These are phyloP conservation scores for Drosophila nasuta DNA, from an alignment of 1,140 invertebrate species.

Conservation along the genomic window DNA sequence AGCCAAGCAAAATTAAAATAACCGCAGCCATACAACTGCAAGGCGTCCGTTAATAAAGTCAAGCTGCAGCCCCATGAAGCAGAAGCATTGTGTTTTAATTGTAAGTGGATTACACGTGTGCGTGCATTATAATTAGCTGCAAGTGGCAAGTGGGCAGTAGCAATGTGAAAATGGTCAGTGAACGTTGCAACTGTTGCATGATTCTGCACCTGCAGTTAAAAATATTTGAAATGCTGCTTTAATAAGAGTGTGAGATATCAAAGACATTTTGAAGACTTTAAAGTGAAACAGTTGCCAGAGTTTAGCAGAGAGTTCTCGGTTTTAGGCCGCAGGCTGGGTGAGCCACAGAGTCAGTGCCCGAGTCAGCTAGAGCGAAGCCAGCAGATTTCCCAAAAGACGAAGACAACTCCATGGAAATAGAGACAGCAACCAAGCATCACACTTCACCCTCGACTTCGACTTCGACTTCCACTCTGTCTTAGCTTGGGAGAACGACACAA, in stretches of 20 bases:
- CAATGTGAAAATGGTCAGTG: no score
- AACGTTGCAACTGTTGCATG: slow-evolving; percentile 19
- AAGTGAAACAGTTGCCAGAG: slow-evolving; percentile 71
- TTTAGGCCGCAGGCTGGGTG: slow-evolving; percentile 43
- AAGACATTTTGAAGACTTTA: slow-evolving; percentile 74
- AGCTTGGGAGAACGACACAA: slow-evolving; percentile 20
- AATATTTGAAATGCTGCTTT: background rate
- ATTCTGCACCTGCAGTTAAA: background rate
- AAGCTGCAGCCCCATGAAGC: background rate
- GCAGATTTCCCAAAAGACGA: slow-evolving; percentile 77
- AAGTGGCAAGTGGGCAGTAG: background rate
- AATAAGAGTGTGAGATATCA: background rate
- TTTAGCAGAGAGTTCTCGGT: slow-evolving; percentile 12
- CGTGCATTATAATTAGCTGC: slow-evolving; percentile 30
- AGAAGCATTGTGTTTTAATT: slow-evolving; percentile 15
- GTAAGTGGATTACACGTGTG: slow-evolving; percentile 41
- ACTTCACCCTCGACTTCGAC: background rate
- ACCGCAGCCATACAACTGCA: slow-evolving; percentile 14
- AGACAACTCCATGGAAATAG: slow-evolving; percentile 55
- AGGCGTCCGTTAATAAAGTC: slow-evolving; percentile 29
- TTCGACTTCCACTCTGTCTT: background rate
- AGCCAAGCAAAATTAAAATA: slow-evolving; percentile 30
- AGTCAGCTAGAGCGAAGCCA: slow-evolving; percentile 26
- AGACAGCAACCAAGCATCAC: slow-evolving; percentile 25
- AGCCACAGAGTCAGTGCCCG: background rate